These are phyloP conservation scores for Nemapogon koenigi DNA, from an alignment of 2,888 invertebrate species.

Conservation along the genomic window DNA sequence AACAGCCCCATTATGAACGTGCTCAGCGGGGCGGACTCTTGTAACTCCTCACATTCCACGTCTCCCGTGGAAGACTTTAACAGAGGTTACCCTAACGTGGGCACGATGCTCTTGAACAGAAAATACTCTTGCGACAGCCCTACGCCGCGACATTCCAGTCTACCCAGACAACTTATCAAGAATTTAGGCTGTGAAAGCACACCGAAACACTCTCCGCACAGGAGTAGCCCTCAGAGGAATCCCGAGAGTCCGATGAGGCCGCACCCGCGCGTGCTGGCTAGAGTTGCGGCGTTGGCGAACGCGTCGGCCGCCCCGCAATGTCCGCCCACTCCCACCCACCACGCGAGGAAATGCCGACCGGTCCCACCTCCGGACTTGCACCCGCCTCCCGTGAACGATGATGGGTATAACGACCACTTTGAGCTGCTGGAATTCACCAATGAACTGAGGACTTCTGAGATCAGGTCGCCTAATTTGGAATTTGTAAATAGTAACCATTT, in stretches of 20 bases:
- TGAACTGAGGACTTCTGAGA: conserved; percentile 56
- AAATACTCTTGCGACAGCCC: conserved; percentile 50
- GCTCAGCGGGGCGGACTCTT: conserved; percentile 37
- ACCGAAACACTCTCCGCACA: conserved; percentile 48
- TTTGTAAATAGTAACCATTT: conserved; percentile 65
- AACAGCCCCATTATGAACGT: conserved; percentile 32
- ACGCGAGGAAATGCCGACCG: conserved; percentile 72
- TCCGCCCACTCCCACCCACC: conserved; percentile 89
- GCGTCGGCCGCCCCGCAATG: conserved; percentile 69
- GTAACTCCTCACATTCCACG: conserved; percentile 48
- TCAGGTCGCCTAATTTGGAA: conserved; percentile 60
- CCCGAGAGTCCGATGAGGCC: conserved; percentile 58
- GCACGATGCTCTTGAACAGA: conserved; percentile 49
- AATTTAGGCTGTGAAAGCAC: conserved; percentile 46
- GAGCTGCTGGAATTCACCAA: conserved; percentile 57
- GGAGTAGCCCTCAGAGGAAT: conserved; percentile 23
- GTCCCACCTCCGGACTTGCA: conserved; percentile 64
- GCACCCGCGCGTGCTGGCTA: conserved; percentile 68
- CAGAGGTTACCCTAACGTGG: conserved; percentile 36
- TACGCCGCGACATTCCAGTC: conserved; percentile 52
- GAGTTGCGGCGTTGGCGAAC: conserved; percentile 66
- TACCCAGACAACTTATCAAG: conserved; percentile 50
- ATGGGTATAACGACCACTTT: conserved; percentile 38
- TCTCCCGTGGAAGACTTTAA: conserved; percentile 44
- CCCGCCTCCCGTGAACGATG: conserved; percentile 52